Conservation (phyloP, 1,140 invertebrate species). For the Manduca sexta region DNA sequence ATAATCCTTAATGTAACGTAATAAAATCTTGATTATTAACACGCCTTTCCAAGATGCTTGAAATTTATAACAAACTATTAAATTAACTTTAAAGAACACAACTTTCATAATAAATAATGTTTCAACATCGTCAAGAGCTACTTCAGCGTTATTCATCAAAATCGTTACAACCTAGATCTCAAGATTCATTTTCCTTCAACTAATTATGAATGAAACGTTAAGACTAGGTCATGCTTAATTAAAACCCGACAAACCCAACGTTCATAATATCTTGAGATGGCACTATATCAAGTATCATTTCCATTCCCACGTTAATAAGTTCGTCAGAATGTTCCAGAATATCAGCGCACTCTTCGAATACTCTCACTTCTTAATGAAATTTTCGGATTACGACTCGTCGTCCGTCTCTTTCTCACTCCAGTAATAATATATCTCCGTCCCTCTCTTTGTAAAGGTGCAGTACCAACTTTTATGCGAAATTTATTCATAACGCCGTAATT, state of each 20-base stretch:
- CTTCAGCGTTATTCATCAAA: too few species aligned
- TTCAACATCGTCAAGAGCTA: too few species aligned
- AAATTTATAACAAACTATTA: too few species aligned
- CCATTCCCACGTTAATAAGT: constrained; percentile 56
- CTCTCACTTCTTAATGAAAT: constrained; percentile 70
- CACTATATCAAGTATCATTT: constrained; percentile 55
- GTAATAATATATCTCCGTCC: constrained; percentile 28
- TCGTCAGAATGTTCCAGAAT: constrained; percentile 62
- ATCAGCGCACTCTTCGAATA: constrained; percentile 61
- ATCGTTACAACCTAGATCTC: not conserved
- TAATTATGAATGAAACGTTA: too few species aligned
- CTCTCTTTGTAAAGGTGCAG: constrained; percentile 58
- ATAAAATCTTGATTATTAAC: too few species aligned
- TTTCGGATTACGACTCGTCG: constrained; percentile 64
- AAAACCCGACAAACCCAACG: too few species aligned
- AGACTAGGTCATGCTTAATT: too few species aligned
- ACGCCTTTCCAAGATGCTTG: too few species aligned
- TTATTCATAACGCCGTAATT: constrained; percentile 73
- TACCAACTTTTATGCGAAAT: constrained; percentile 68
- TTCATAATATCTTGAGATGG: constrained; percentile 24
- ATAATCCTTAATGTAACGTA: too few species aligned
- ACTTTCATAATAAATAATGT: too few species aligned
- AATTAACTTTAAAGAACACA: too few species aligned
- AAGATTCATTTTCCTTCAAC: too few species aligned
- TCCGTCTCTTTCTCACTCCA: constrained; percentile 26